These are phyloP conservation scores for Melanotus villosus DNA, from an alignment of 2,888 invertebrate genomes.

Conservation along the genomic window DNA sequence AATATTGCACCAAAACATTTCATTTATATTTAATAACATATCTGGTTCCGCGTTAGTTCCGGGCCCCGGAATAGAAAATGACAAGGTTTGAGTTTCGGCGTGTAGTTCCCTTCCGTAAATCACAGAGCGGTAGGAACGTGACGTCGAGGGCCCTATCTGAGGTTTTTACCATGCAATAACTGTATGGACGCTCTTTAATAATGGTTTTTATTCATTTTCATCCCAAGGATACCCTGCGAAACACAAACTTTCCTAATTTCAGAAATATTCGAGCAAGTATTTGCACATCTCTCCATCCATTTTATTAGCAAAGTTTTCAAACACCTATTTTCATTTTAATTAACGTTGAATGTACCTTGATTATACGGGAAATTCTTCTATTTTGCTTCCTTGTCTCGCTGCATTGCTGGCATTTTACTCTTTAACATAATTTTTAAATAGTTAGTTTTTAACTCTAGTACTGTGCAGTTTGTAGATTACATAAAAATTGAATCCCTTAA, in stretches of 20 bases:
- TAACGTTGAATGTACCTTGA: conserved; percentile 22
- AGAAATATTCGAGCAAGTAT: conserved; percentile 18
- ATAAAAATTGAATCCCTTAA: too few species aligned
- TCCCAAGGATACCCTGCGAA: neutral
- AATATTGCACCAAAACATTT: conserved; percentile 27
- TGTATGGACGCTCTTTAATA: conserved; percentile 16
- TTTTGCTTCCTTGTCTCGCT: neutral
- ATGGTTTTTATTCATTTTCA: conserved; percentile 13
- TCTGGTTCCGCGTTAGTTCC: conserved; percentile 25
- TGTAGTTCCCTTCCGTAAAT: conserved; percentile 18
- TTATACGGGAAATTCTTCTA: neutral
- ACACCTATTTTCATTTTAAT: conserved; percentile 24
- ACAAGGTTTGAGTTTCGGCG: conserved; percentile 19
- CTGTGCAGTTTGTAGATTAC: too few species aligned
- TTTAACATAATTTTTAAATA: neutral
- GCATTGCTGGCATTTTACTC: conserved; percentile 2
- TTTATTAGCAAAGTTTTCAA: conserved; percentile 20
- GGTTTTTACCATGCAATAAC: conserved; percentile 1
- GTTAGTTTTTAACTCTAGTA: too few species aligned
- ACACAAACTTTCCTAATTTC: conserved; percentile 20
- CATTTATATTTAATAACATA: conserved; percentile 33
- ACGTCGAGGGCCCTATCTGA: conserved; percentile 16
- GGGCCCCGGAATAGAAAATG: conserved; percentile 30
- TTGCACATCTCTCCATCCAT: conserved; percentile 20
- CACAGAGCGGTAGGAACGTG: conserved; percentile 6